phyloP scores from a whole-genome alignment of 2,113 vertebrate genomes.

The Pseudopodoces humilis region DNA sequence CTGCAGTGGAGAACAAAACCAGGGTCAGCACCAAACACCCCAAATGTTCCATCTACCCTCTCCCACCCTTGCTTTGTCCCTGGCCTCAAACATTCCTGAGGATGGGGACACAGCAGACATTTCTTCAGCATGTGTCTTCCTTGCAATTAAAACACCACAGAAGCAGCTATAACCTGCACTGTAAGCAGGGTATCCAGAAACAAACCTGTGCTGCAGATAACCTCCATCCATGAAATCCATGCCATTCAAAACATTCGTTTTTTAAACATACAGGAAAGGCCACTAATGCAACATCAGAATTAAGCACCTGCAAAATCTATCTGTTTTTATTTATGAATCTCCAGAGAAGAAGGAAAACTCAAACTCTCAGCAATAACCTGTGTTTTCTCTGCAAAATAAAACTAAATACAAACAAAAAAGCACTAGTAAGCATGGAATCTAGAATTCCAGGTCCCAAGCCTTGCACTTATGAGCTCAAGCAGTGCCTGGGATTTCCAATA shows the following conservation, averaged over 20 bases:
- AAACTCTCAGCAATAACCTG: background rate
- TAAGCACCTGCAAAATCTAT: background rate
- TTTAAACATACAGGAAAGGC: background rate
- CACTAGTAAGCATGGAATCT: background rate
- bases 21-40: background rate
- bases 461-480: background rate
- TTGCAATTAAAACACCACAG: background rate
- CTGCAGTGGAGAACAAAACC: conserved; percentile 59
- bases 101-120: background rate
- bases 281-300: background rate
- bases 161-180: background rate
- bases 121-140: background rate
- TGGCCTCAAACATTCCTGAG: background rate
- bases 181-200: background rate
- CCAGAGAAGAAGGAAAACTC: background rate
- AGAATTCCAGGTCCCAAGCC: background rate
- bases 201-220: background rate
- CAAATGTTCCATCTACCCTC: background rate
- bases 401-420: background rate
- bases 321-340: background rate
- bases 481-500: background rate
- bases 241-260: background rate
- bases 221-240: background rate
- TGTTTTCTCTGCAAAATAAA: background rate
- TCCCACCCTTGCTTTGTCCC: background rate